Evolutionary conservation across 2,888 invertebrate genomes (phyloP), one percentile per base, ranked within the genome.

Genomic region (Pammene fasciana): DNA sequence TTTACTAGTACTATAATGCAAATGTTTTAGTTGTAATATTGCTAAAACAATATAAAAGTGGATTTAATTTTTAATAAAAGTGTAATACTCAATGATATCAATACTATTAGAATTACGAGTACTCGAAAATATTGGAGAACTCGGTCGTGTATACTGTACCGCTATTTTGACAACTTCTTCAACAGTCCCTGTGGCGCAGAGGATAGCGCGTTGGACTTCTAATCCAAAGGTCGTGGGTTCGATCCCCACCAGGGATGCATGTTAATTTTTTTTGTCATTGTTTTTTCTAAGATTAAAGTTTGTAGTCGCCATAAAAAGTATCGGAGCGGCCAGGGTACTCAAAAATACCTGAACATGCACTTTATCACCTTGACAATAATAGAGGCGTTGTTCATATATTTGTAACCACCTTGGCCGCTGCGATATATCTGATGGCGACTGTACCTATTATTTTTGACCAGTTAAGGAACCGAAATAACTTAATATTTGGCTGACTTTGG

Each of bases 171-270:
- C 67, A 0, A 0, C 0, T 5, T 0, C 0, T 0, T 0, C 67
- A 83, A 66, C 76, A 76, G 95, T 95, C 96, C 95, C 95, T 95
- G 95, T 96, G 95, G 96, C 95, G 95, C 95, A 96, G 96, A 95
- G 96, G 96, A 95, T 95, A 96, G 95, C 96, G 95, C 96, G 95
- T 96, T 96, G 96, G 96, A 96, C 96, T 96, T 96, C 96, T 96
- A 96, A 96, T 96, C 96, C 96, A 96, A 96, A 96, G 96, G 95
- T 95, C 96, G 95, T 95, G 95, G 95, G 95, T 96, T 95, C 95
- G 95, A 95, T 95, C 95, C 95, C 95, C 95, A 94, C 95, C 95
- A 95, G 95, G 95, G 95, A 95, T 95, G 95, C 75, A 71, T 45
- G 0, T n/a, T n/a, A n/a, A 48, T 13, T 54, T 9, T 0, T 13